phyloP scores from a whole-genome alignment of 2,797 vertebrate species.

The Coregonus suidteri region DNA sequence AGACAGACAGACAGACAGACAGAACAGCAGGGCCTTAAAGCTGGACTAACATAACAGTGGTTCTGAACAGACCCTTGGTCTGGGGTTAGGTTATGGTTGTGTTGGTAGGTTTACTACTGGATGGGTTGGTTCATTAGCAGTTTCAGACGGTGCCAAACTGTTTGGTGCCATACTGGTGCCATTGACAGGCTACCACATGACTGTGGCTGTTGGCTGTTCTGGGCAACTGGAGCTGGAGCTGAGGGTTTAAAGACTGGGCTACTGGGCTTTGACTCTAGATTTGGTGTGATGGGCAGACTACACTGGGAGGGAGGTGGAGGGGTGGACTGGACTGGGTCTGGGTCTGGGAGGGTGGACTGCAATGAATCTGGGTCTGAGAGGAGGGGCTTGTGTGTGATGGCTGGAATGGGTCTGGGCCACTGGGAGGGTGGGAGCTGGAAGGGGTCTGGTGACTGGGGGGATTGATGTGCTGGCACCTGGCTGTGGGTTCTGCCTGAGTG shows the following conservation, averaged over 20 bases:
- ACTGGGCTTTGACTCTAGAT: background rate
- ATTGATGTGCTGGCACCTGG: slow-evolving; percentile 75
- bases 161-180: too few relatives aligned
- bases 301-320: slow-evolving; percentile 9
- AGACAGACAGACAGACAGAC: background rate
- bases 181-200: too few relatives aligned
- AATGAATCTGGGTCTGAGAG: too few relatives aligned
- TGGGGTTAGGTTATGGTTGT: background rate
- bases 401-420: slow-evolving; percentile 44
- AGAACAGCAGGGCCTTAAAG: background rate
- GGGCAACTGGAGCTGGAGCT: too few relatives aligned
- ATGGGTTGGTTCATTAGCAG: too few relatives aligned
- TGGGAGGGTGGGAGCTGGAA: slow-evolving; percentile 63
- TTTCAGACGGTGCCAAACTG: too few relatives aligned
- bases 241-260: too few relatives aligned
- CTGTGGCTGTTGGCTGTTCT: too few relatives aligned
- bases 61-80: background rate
- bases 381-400: too few relatives aligned
- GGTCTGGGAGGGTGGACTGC: too few relatives aligned
- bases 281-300: background rate
- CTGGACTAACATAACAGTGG: too few relatives aligned
- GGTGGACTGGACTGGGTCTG: background rate
- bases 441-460: slow-evolving; percentile 60
- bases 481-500: slow-evolving; percentile 69
- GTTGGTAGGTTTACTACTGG: too few relatives aligned